Evolutionary conservation across 2,888 invertebrate species (phyloP), one percentile per base, ranked within the genome.

Genomic region (Aleiodes alternator): DNA sequence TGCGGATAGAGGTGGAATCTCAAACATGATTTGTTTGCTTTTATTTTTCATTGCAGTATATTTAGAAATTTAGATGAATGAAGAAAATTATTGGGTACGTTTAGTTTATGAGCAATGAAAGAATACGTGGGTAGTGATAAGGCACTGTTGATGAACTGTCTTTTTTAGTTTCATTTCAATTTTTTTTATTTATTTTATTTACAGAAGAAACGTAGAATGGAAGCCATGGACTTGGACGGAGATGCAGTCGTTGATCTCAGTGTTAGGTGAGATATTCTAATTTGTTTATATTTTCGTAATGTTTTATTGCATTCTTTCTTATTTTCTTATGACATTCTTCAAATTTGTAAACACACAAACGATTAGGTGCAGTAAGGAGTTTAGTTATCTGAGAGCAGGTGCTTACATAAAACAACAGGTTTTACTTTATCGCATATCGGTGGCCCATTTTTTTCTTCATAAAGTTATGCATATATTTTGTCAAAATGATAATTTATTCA

Each of bases 241-340:
- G 91, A 96, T 90, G 93, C 94, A 87, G 96, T 96, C 82, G 96
- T 97, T 85, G 96, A 97, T 92, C 92, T 97, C 85, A 96, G 96
- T 90, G 93, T 96, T 88, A 93, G 95, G 95, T 95, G 91, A 92
- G 90, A 84, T 75, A 72, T 76, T 53, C 11, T 48, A 23, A 16
- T 55, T 53, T 48, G 48, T 68, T 43, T 38, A 72, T 55, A 14
- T 64, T 34, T 34, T 7, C 4, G 48, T 16, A 23, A 43, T 64
- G 23, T 48, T 64, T 43, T 48, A 43, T 64, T 43, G 16, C 5
- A 11, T 14, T 16, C 34, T 48, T 14, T 14, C n/a, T n/a, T 6
- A n/a, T 38, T 61, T 7, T 43, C 43, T 38, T 5, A 48, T 73
- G 59, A 66, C 31, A 57, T 50, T 11, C 3, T 29, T 12, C 48